phyloP scores from a whole-genome alignment of 2,888 invertebrate species.

The Macaria notata region DNA sequence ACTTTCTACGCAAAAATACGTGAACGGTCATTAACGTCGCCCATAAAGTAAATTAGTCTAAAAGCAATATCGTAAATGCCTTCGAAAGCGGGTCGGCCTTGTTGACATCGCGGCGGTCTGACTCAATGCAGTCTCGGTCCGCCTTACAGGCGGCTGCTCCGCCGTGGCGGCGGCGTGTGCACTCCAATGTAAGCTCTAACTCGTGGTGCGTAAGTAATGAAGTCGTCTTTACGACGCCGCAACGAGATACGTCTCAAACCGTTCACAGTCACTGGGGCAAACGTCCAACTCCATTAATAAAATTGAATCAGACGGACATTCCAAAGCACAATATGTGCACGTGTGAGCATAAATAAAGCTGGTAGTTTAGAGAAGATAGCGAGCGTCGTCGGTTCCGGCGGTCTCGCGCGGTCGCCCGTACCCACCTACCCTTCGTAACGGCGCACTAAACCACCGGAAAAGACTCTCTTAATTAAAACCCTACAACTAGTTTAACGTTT shows the following conservation, averaged over 20 bases:
- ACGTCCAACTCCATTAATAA: conserved; percentile 82
- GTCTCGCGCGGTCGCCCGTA: background rate
- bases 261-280: conserved; percentile 79
- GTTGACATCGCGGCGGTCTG: conserved; percentile 66
- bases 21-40: conserved; percentile 46
- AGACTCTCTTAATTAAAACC: conserved; percentile 41
- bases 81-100: conserved; percentile 60
- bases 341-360: conserved; percentile 69
- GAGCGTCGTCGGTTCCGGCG: background rate
- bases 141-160: conserved; percentile 33
- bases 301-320: conserved; percentile 81
- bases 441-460: conserved; percentile 39
- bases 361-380: conserved; percentile 26
- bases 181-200: conserved; percentile 50
- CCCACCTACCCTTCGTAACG: conserved; percentile 14
- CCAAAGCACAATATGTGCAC: conserved; percentile 75
- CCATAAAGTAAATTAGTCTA: conserved; percentile 66
- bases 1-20: conserved; percentile 35
- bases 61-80: conserved; percentile 67
- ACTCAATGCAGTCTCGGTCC: conserved; percentile 69
- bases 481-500: conserved; percentile 33
- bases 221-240: conserved; percentile 45
- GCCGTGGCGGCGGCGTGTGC: conserved; percentile 26
- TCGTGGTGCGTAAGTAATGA: conserved; percentile 46
- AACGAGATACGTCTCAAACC: conserved; percentile 59